Evolutionary conservation across 2,888 invertebrate genomes (phyloP).

Genomic region (Plagodis dolabraria): DNA sequence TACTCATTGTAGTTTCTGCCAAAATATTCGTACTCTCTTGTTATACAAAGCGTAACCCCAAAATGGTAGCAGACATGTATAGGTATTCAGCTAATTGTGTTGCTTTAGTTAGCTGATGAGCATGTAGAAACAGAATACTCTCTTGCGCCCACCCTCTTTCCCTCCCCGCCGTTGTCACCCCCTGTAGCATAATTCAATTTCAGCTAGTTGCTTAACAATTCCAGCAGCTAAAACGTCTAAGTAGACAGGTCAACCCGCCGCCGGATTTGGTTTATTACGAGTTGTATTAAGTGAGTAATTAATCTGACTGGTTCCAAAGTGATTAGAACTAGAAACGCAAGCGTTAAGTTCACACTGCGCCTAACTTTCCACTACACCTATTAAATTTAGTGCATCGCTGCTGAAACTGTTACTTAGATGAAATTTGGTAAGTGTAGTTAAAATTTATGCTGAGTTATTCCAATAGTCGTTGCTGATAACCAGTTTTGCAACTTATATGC

Average conservation of each 20-base stretch:
- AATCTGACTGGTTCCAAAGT: conserved; percentile 61
- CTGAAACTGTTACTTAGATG: conserved; percentile 40
- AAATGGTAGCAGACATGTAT: conserved; percentile 15
- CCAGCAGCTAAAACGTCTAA: conserved; percentile 66
- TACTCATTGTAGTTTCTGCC: conserved; percentile 19
- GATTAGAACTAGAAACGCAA: conserved; percentile 60
- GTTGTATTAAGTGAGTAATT: conserved; percentile 70
- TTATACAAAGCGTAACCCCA: conserved; percentile 2
- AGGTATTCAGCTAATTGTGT: conserved; percentile 41
- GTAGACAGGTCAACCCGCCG: conserved; percentile 67
- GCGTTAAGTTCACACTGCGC: conserved; percentile 54
- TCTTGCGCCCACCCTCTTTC: conserved; percentile 34
- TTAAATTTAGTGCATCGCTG: conserved; percentile 59
- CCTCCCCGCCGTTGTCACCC: conserved; percentile 47
- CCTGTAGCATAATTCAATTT: conserved; percentile 68
- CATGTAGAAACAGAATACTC: conserved; percentile 42
- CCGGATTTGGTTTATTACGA: conserved; percentile 72
- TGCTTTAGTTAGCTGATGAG: conserved; percentile 44
- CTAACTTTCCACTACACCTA: conserved; percentile 61
- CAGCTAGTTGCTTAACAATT: conserved; percentile 69
- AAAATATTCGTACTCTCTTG: conserved; percentile 13
- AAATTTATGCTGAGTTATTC: conserved; percentile 23
- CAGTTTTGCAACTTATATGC: conserved; percentile 9
- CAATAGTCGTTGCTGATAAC: conserved; percentile 7
- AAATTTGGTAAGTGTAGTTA: conserved; percentile 26